phyloP scores from a whole-genome alignment of 2,888 invertebrate species.

The Scaptomyza polygonia region DNA sequence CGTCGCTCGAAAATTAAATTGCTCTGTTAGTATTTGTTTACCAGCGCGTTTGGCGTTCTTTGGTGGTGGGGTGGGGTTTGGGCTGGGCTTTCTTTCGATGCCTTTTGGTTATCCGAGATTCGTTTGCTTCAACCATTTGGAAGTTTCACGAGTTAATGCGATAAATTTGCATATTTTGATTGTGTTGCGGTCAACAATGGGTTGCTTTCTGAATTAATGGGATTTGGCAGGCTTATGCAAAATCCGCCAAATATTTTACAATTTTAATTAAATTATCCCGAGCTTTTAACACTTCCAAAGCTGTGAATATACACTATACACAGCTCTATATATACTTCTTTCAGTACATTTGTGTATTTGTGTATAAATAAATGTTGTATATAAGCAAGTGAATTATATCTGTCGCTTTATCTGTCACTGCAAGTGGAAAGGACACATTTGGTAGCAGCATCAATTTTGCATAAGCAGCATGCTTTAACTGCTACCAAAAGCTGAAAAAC shows the following conservation, averaged over 20 bases:
- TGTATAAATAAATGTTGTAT: slow-evolving; percentile 5
- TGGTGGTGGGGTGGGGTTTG: background rate
- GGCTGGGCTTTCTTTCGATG: slow-evolving; percentile 32
- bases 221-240: slow-evolving; percentile 81
- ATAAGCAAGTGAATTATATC: slow-evolving; percentile 26
- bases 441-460: slow-evolving; percentile 30
- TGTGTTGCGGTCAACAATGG: slow-evolving; percentile 81
- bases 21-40: slow-evolving; percentile 62
- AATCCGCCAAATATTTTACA: slow-evolving; percentile 80
- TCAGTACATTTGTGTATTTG: background rate
- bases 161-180: slow-evolving; percentile 83
- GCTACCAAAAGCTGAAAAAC: slow-evolving; percentile 18
- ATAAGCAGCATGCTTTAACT: slow-evolving; percentile 26
- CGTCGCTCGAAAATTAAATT: slow-evolving; percentile 72
- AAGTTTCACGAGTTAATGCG: slow-evolving; percentile 81
- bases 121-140: slow-evolving; percentile 40
- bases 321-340: slow-evolving; percentile 6
- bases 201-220: slow-evolving; percentile 82
- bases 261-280: slow-evolving; percentile 80
- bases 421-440: slow-evolving; percentile 35
- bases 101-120: slow-evolving; percentile 38
- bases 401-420: slow-evolving; percentile 28
- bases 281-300: slow-evolving; percentile 55
- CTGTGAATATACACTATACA: slow-evolving; percentile 32
- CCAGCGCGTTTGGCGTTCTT: slow-evolving; percentile 26